phyloP scores from a whole-genome alignment of 2,888 invertebrate genomes.

The Scaptomyza caliginosa region DNA sequence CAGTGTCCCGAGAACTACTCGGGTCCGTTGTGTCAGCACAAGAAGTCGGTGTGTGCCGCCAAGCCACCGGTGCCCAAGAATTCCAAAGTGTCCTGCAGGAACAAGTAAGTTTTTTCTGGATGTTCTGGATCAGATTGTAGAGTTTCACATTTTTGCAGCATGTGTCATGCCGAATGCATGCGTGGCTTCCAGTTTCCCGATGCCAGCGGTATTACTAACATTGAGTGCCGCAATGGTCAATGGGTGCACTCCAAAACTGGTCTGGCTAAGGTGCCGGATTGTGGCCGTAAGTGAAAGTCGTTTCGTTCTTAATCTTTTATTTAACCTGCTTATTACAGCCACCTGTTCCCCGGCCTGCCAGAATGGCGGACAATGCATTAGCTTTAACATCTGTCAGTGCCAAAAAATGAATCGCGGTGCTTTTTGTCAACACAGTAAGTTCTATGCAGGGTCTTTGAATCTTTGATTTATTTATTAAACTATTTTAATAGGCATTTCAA shows the following conservation, averaged over 20 bases:
- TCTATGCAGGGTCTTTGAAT: background rate
- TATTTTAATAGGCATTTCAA: conserved; percentile 84
- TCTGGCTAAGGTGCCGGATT: conserved; percentile 88
- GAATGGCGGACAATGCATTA: conserved; percentile 92
- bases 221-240: conserved; percentile 88
- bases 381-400: conserved; percentile 91
- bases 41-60: conserved; percentile 89
- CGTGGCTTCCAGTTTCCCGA: conserved; percentile 89
- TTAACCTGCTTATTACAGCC: conserved; percentile 72
- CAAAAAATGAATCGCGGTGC: conserved; percentile 86
- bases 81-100: conserved; percentile 86
- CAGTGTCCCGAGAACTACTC: conserved; percentile 89
- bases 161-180: conserved; percentile 88
- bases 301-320: background rate
- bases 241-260: conserved; percentile 89
- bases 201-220: conserved; percentile 88
- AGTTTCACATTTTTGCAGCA: conserved; percentile 82
- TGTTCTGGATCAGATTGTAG: background rate
- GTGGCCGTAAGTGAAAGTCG: conserved; percentile 86
- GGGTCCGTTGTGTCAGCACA: conserved; percentile 90
- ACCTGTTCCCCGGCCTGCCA: conserved; percentile 89
- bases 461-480: background rate
- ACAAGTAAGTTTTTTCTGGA: conserved; percentile 86
- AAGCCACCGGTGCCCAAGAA: conserved; percentile 88
- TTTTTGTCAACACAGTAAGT: conserved; percentile 82